These are phyloP conservation scores for Diachrysia chrysitis DNA, from an alignment of 2,888 invertebrate genomes.

Conservation along the genomic window DNA sequence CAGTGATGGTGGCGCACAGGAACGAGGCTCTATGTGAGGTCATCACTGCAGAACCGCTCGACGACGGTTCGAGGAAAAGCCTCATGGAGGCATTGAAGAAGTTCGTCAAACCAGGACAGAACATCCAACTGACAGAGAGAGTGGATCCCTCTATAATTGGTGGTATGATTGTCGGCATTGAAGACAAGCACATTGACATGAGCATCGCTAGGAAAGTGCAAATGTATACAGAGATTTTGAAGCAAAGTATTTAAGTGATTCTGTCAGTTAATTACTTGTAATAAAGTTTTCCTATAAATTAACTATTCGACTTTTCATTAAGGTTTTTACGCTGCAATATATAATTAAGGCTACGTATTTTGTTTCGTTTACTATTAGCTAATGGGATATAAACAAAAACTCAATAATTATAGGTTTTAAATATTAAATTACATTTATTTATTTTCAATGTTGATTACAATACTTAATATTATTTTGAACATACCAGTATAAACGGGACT, in stretches of 20 bases:
- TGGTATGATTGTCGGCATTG: conserved; percentile 80
- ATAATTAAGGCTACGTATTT: too few species aligned
- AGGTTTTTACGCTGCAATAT: too few species aligned
- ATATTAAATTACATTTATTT: conserved; percentile 15
- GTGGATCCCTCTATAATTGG: conserved; percentile 77
- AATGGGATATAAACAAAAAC: background rate
- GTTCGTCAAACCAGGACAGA: conserved; percentile 73
- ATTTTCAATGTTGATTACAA: conserved; percentile 8
- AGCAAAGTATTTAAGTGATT: conserved; percentile 65
- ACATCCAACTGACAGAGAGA: conserved; percentile 77
- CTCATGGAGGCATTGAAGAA: conserved; percentile 73
- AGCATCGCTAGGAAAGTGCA: conserved; percentile 76
- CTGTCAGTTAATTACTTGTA: background rate
- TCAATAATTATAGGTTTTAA: background rate
- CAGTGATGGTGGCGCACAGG: conserved; percentile 81
- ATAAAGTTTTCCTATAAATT: background rate
- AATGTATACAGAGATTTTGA: conserved; percentile 77
- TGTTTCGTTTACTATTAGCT: too few species aligned
- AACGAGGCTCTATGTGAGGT: conserved; percentile 81
- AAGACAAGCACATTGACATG: conserved; percentile 82
- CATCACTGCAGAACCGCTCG: conserved; percentile 79
- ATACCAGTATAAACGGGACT: conserved; percentile 11
- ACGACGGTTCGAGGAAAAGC: conserved; percentile 61
- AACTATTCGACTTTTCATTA: background rate
- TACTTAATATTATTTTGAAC: conserved; percentile 1